A percentile compares a stretch with the other conserved stretches of the same genome.
Evolutionary conservation across 2,797 vertebrate genomes (phyloP).

Genomic region (Valencia hispanica): DNA sequence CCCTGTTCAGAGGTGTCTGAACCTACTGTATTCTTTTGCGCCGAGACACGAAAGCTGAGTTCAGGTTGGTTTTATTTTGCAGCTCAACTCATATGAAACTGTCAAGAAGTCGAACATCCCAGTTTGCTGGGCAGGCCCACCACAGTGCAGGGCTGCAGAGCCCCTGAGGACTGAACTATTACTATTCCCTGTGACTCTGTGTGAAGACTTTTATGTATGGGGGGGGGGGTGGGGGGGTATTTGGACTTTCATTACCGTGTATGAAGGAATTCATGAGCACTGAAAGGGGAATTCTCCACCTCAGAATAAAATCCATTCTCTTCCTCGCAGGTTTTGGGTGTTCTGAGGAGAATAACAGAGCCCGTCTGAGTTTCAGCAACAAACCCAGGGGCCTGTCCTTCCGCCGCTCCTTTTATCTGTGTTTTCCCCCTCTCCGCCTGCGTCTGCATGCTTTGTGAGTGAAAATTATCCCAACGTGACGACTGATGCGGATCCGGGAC

Average conservation of each 20-base stretch:
- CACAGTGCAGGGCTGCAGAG: conserved; percentile 2
- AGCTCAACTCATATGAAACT: conserved; percentile 26
- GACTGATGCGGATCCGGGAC: conserved; percentile 58
- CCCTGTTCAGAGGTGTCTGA: no score
- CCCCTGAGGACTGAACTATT: conserved; percentile 34
- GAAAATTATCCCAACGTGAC: conserved; percentile 73
- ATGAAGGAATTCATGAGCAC: conserved; percentile 66
- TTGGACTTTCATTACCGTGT: conserved; percentile 70
- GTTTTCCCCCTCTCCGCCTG: conserved; percentile 59
- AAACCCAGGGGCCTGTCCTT: conserved; percentile 63
- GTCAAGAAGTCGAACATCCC: conserved; percentile 18
- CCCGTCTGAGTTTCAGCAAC: conserved; percentile 47
- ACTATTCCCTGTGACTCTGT: conserved; percentile 35
- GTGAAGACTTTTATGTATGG: conserved; percentile 51
- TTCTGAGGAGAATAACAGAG: conserved; percentile 54
- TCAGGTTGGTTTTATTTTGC: no score
- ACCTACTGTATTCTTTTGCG: no score
- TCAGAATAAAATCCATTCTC: conserved; percentile 58
- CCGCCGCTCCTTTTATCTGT: conserved; percentile 67
- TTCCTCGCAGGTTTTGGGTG: conserved; percentile 52
- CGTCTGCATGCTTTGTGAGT: conserved; percentile 63
- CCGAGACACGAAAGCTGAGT: no score
- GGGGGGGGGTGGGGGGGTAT: conserved; percentile 41
- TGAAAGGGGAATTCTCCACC: conserved; percentile 62
- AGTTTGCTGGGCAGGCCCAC: conserved; percentile 44